A percentile compares a stretch with the other conserved stretches of the same genome.
Evolutionary conservation across 2,113 vertebrate species (phyloP).

Genomic region (Macrotis lagotis): DNA sequence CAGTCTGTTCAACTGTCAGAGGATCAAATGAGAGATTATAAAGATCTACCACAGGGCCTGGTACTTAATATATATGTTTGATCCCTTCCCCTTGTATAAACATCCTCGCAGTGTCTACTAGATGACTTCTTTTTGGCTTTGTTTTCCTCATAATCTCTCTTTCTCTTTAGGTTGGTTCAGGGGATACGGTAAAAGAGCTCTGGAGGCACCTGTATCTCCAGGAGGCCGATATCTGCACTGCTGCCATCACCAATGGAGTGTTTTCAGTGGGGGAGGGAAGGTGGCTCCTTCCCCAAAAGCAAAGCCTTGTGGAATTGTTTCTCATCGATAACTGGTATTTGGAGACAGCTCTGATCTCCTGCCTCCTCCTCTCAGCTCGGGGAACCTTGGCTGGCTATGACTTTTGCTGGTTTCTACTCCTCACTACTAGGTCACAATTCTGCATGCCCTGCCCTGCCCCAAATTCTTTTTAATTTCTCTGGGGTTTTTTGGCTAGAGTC

Average conservation of each 20-base stretch:
- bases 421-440: slow-evolving; percentile 65
- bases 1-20: background rate
- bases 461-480: slow-evolving; percentile 47
- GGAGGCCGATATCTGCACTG: slow-evolving; percentile 60
- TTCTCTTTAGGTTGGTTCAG: slow-evolving; percentile 81
- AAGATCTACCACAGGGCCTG: background rate
- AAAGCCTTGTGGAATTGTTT: slow-evolving; percentile 46
- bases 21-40: background rate
- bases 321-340: slow-evolving; percentile 27
- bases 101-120: background rate
- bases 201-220: slow-evolving; percentile 38
- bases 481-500: slow-evolving; percentile 66
- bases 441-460: slow-evolving; percentile 71
- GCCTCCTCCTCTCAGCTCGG: slow-evolving; percentile 59
- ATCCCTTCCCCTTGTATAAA: too few relatives aligned
- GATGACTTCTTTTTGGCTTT: slow-evolving; percentile 10
- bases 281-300: slow-evolving; percentile 60
- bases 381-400: slow-evolving; percentile 59
- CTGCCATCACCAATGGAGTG: slow-evolving; percentile 69
- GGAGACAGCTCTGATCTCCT: slow-evolving; percentile 36
- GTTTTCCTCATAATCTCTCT: slow-evolving; percentile 43
- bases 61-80: background rate
- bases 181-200: slow-evolving; percentile 82
- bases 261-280: slow-evolving; percentile 74
- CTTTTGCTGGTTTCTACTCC: slow-evolving; percentile 65